Conservation (phyloP, 2,888 invertebrate genomes). For the Druceiella hillmani region DNA sequence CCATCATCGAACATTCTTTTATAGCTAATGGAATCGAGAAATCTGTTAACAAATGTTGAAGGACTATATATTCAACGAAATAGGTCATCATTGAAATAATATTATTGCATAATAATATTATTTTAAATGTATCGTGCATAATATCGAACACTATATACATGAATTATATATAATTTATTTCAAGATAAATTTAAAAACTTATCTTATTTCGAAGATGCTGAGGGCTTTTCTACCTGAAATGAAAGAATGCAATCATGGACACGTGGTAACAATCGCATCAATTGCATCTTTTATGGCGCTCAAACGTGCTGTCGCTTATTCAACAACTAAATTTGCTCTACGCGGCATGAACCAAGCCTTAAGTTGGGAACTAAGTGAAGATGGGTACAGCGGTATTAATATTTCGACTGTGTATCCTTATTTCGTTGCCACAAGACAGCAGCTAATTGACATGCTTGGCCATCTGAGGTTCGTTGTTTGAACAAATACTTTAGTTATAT, state of each 20-base stretch:
- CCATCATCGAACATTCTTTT: too few relatives aligned
- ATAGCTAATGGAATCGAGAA: too few relatives aligned
- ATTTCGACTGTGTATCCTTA: constrained; percentile 35
- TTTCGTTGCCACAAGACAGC: constrained; percentile 35
- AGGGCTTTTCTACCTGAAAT: constrained; percentile 39
- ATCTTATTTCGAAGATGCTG: constrained; percentile 30
- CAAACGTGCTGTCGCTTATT: constrained; percentile 33
- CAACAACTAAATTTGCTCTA: constrained; percentile 41
- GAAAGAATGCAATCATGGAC: constrained; percentile 36
- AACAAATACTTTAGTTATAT: too few relatives aligned
- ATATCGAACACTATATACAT: constrained; percentile 2
- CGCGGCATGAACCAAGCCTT: constrained; percentile 36
- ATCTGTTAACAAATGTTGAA: too few relatives aligned
- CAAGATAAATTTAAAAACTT: not conserved
- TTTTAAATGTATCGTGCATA: not conserved
- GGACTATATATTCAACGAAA: too few relatives aligned
- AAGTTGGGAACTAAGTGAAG: constrained; percentile 13
- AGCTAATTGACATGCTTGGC: constrained; percentile 32
- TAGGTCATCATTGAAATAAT: too few relatives aligned
- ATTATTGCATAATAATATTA: too few relatives aligned
- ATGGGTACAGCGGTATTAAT: constrained; percentile 16
- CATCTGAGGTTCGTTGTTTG: too few relatives aligned
- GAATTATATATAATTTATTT: too few relatives aligned
- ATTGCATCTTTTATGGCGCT: constrained; percentile 28
- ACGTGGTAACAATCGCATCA: constrained; percentile 41